Conservation (phyloP, 2,888 invertebrate species). For the Cactoblastis cactorum region DNA sequence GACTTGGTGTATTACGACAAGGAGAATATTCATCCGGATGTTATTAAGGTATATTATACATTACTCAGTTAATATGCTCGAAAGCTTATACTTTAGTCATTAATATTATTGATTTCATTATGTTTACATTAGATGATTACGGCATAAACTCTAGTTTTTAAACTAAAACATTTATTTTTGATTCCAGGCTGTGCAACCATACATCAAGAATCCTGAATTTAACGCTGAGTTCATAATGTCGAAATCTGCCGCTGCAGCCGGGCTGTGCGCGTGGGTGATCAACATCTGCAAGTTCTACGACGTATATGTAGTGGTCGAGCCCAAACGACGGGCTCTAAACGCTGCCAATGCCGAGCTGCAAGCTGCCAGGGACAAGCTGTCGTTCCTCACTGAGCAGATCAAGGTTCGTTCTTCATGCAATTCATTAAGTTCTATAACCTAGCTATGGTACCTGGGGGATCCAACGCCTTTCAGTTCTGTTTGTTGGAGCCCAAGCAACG, state of each 20-base stretch:
- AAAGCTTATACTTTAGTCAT: too few relatives aligned
- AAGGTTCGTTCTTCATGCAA: constrained; percentile 56
- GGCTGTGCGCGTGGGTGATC: constrained; percentile 96
- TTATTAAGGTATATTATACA: constrained; percentile 83
- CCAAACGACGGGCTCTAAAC: constrained; percentile 90
- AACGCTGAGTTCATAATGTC: constrained; percentile 88
- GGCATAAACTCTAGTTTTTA: too few relatives aligned
- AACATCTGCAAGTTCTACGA: constrained; percentile 94
- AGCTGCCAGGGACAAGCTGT: constrained; percentile 88
- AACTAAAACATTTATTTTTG: neutral
- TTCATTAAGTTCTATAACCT: too few relatives aligned
- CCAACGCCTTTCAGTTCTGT: too few relatives aligned
- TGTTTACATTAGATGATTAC: too few relatives aligned
- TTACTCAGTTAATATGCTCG: neutral
- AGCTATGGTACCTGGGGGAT: too few relatives aligned
- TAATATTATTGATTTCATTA: too few relatives aligned
- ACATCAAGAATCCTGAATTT: constrained; percentile 87
- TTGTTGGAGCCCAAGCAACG: too few relatives aligned
- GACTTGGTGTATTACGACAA: constrained; percentile 93
- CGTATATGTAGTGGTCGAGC: constrained; percentile 94
- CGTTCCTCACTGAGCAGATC: constrained; percentile 86
- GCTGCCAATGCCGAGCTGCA: constrained; percentile 91
- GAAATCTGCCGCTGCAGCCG: constrained; percentile 95
- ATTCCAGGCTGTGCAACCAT: constrained; percentile 73
- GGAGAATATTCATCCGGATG: constrained; percentile 93